Evolutionary conservation across 2,797 vertebrate genomes (phyloP), one percentile per base, ranked within the genome.

Genomic region (Sardinella longiceps): DNA sequence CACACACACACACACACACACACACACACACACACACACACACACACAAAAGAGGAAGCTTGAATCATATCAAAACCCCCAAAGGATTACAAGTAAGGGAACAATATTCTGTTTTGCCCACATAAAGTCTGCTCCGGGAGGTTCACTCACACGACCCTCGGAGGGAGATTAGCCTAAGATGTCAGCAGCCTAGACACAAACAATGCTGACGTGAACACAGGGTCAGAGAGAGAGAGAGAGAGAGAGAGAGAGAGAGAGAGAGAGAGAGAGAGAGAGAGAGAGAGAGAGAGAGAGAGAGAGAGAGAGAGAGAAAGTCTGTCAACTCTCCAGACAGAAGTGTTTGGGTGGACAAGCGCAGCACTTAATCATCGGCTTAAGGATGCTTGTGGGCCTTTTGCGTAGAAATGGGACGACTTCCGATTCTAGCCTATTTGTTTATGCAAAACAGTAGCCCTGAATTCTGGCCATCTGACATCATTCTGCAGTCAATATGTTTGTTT

Each of bases 151-250:
- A 39, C 37, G 10, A 74, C 66, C 66, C 70, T 43, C 15, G 18
- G 37, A 77, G 70, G 7, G 15, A 77, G 70, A 77, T 77, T 39
- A 77, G 70, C 66, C 33, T 23, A 37, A 60, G n/a, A 60, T 60
- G 56, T 60, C 56, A 33, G 15, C 39, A 39, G 66, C 70, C 70
- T 39, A 77, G 70, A 77, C 70, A 77, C 70, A 77, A 77, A 43
- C 70, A 77, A 77, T 39, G 37, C 70, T 77, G 70, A 77, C 37
- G 18, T 43, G 70, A 43, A 77, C 70, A 7, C 33, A 18, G 37
- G 70, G 70, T 77, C 70, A 43, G 70, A 77, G 70, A 74, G 39
- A 74, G 70, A 23, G n/a, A n/a, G n/a, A n/a, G n/a, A n/a, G n/a
- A n/a, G n/a, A n/a, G n/a, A n/a, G n/a, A n/a, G n/a, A n/a, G n/a